These are phyloP conservation scores for Tortricodes alternella DNA, from an alignment of 2,888 invertebrate species.

Conservation along the genomic window DNA sequence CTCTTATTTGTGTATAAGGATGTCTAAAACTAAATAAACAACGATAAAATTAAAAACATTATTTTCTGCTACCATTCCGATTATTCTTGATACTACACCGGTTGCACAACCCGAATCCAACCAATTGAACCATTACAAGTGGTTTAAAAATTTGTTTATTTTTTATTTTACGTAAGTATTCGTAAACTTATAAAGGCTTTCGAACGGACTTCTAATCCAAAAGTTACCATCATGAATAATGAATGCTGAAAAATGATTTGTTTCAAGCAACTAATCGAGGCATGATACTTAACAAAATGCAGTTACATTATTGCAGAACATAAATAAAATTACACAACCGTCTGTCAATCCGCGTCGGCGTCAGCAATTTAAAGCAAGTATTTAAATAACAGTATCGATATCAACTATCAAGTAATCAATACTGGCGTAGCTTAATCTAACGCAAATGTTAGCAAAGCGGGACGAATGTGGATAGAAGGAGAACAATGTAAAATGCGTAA, in stretches of 20 bases:
- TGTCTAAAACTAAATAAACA: background rate
- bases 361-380: slow-evolving; percentile 16
- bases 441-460: slow-evolving; percentile 9
- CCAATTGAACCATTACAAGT: too few species aligned
- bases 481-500: slow-evolving; percentile 37
- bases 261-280: background rate
- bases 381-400: slow-evolving; percentile 21
- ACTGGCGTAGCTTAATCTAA: slow-evolving; percentile 3
- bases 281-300: background rate
- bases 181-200: background rate
- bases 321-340: slow-evolving; percentile 24
- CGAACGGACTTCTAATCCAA: background rate
- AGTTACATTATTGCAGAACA: slow-evolving; percentile 15
- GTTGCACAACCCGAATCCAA: too few species aligned
- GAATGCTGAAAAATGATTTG: background rate
- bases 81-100: too few species aligned
- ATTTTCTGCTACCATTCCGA: too few species aligned
- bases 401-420: slow-evolving; percentile 19
- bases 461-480: slow-evolving; percentile 22
- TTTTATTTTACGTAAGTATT: too few species aligned
- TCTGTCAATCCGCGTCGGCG: slow-evolving; percentile 14
- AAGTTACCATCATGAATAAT: background rate
- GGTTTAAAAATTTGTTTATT: too few species aligned
- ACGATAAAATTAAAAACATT: background rate
- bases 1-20: background rate